A percentile compares a stretch with the other conserved stretches of the same genome.
These are phyloP conservation scores for Doryteuthis pealeii DNA, from an alignment of 1,140 invertebrate genomes.

Conservation along the genomic window DNA sequence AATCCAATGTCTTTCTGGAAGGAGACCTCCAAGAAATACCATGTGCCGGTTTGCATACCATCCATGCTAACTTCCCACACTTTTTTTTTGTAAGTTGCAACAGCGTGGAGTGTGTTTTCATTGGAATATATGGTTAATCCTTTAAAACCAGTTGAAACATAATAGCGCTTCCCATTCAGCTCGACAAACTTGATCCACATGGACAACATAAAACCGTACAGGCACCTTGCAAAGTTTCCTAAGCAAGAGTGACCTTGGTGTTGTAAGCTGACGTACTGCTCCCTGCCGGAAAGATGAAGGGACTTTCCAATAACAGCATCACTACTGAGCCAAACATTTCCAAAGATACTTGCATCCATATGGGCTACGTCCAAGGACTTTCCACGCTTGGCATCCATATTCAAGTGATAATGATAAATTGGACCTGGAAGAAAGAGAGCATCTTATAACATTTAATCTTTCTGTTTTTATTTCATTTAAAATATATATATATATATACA, in stretches of 20 bases:
- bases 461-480: too few relatives aligned
- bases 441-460: too few relatives aligned
- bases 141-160: conserved; percentile 26
- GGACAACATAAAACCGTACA: conserved; percentile 50
- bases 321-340: conserved; percentile 30
- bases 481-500: too few relatives aligned
- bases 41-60: conserved; percentile 33
- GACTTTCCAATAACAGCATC: conserved; percentile 26
- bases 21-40: conserved; percentile 57
- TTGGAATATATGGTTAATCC: conserved; percentile 44
- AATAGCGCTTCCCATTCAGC: conserved; percentile 30
- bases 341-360: conserved; percentile 30
- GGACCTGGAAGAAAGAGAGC: conserved; percentile 46
- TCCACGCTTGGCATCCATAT: conserved; percentile 40
- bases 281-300: conserved; percentile 35
- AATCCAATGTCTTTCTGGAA: conserved; percentile 44
- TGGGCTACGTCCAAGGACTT: conserved; percentile 31
- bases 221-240: conserved; percentile 42
- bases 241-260: conserved; percentile 43
- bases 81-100: conserved; percentile 32
- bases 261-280: conserved; percentile 46
- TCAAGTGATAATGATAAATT: conserved; percentile 46
- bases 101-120: conserved; percentile 36
- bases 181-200: conserved; percentile 48
- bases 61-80: conserved; percentile 32